These are phyloP conservation scores for Odobenus rosmarus DNA, from an alignment of 2,113 vertebrate species.

Conservation along the genomic window DNA sequence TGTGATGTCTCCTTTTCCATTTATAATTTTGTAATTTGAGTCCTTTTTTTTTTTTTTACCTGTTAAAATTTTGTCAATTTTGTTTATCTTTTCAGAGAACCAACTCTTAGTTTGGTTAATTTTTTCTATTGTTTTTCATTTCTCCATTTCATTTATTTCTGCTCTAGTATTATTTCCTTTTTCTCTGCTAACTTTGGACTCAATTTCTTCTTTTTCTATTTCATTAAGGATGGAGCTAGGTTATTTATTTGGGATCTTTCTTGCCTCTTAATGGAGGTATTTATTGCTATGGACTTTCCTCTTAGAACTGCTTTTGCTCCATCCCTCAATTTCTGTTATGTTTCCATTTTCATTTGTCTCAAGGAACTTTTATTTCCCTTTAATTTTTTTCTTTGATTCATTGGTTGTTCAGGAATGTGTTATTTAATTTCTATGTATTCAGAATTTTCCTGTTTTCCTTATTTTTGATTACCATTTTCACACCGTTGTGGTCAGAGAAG, in stretches of 20 bases:
- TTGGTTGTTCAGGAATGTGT: not conserved
- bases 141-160: not conserved
- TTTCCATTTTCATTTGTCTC: not conserved
- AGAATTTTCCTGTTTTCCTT: not conserved
- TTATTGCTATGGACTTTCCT: not conserved
- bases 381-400: not conserved
- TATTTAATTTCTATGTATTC: not conserved
- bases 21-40: not conserved
- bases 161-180: not conserved
- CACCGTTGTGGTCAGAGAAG: not conserved
- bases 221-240: not conserved
- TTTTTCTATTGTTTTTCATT: not conserved
- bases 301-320: not conserved
- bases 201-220: not conserved
- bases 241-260: not conserved
- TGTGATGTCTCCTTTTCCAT: not conserved
- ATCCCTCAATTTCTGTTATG: not conserved
- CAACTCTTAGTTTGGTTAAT: not conserved
- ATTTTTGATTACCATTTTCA: not conserved
- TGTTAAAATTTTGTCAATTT: not conserved
- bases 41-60: not conserved
- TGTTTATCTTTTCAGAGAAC: not conserved
- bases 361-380: not conserved
- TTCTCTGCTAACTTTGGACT: not conserved
- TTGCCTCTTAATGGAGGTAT: not conserved